Evolutionary conservation across 2,888 invertebrate species (phyloP).

Genomic region (Ceratothoa steindachneri): DNA sequence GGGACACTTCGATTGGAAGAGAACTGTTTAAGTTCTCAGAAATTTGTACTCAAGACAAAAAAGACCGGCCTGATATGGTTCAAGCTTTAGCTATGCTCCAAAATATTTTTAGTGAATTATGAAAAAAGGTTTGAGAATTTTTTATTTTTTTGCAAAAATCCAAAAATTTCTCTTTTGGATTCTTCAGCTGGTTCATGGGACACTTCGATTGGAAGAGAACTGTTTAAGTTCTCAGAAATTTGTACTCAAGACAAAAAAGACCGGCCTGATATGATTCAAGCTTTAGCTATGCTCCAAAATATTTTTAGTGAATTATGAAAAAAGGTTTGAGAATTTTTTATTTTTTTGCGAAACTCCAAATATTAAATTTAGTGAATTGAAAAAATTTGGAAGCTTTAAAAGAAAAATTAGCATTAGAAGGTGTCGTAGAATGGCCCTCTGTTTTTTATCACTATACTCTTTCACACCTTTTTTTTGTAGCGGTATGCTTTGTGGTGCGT

Average conservation of each 20-base stretch:
- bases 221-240: constrained; percentile 59
- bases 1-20: constrained; percentile 56
- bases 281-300: neutral
- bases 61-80: constrained; percentile 61
- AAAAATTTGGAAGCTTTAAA: too few relatives aligned
- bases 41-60: constrained; percentile 60
- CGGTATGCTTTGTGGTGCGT: too few relatives aligned
- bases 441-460: too few relatives aligned
- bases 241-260: constrained; percentile 61
- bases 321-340: too few relatives aligned
- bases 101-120: neutral
- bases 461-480: too few relatives aligned
- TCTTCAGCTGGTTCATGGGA: constrained; percentile 59
- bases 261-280: constrained; percentile 61
- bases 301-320: neutral
- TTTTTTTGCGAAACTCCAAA: too few relatives aligned
- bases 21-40: constrained; percentile 59
- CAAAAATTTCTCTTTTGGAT: too few relatives aligned
- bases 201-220: constrained; percentile 54
- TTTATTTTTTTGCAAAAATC: too few relatives aligned
- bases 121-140: too few relatives aligned
- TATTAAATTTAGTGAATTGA: too few relatives aligned
- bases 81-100: constrained; percentile 49
- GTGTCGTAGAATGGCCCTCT: too few relatives aligned
- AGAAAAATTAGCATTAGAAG: too few relatives aligned